Base-by-base conservation (phyloP, 1,140 invertebrate genomes). In the Drosophila nigrodunni region DNA sequence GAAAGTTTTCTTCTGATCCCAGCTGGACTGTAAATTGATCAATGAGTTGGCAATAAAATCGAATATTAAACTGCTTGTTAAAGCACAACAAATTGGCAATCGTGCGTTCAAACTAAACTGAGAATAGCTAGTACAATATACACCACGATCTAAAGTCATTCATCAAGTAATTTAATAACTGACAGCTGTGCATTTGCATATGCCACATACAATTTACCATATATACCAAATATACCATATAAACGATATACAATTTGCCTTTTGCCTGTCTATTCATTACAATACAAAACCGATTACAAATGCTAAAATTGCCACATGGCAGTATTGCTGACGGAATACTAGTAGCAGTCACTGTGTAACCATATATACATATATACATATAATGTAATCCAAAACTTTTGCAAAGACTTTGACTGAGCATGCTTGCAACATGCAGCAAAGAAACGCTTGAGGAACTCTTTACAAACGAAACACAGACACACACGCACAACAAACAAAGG, bases 111-210 rank as follows among this genome's bases (percentile, higher is more conserved):
- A 52, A n/a, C 9, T 65, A 9, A 30, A 46, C 18, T 41, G 57
- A 60, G 66, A 69, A 69, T 69, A 44, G n/a, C 11, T 7, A 21
- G 13, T 49, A 52, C 35, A 25, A 30, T 30, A 30, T 30, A 30
- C 25, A 43, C 61, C 64, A 62, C 46, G 70, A 82, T 68, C 67
- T 67, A 60, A 43, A 64, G 62, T 47, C 74, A 85, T 80, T 77
- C 78, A 86, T 86, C 81, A 82, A 74, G 79, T 82, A 86, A 86
- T 88, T 79, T 59, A 70, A 86, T 88, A 86, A 78, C 70, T 71
- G 65, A 71, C 57, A 65, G 78, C 64, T 78, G 43, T 72, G 55
- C 46, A 70, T 86, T 86, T 86, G 74, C 71, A 80, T 80, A 59
- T 58, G 62, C 41, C 47, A 65, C 18, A 39, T 70, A 34, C 43